Conservation (phyloP, 2,113 vertebrate genomes). For the Scalopus aquaticus region DNA sequence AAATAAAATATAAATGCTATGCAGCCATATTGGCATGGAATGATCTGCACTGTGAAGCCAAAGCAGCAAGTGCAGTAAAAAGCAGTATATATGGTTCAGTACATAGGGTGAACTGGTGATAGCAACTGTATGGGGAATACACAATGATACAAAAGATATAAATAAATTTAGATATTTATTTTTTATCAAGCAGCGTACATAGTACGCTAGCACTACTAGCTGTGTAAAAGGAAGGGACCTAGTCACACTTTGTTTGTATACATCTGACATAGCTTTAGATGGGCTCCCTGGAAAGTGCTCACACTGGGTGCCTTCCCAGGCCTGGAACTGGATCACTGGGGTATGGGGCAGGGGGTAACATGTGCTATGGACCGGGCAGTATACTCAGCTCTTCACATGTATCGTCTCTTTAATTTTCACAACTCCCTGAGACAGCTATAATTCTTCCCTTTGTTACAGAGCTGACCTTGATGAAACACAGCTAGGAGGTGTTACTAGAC, state of each 20-base stretch:
- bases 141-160: no score
- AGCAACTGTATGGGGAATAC: no score
- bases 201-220: not conserved
- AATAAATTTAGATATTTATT: no score
- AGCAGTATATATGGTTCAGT: not conserved
- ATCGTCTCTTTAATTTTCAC: constrained; percentile 4
- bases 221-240: not conserved
- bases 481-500: not conserved
- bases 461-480: not conserved
- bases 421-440: not conserved
- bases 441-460: not conserved
- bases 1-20: constrained; percentile 14
- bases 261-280: not conserved
- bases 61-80: not conserved
- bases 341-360: no score
- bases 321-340: not conserved
- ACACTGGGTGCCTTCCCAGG: fast-evolving
- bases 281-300: not conserved
- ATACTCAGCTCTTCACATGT: not conserved
- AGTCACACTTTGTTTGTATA: not conserved
- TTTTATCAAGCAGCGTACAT: no score
- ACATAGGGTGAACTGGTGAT: no score
- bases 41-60: not conserved
- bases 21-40: not conserved
- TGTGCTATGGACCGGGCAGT: not conserved